Conservation (phyloP, 2,797 vertebrate genomes). For the Zalophus californianus region DNA sequence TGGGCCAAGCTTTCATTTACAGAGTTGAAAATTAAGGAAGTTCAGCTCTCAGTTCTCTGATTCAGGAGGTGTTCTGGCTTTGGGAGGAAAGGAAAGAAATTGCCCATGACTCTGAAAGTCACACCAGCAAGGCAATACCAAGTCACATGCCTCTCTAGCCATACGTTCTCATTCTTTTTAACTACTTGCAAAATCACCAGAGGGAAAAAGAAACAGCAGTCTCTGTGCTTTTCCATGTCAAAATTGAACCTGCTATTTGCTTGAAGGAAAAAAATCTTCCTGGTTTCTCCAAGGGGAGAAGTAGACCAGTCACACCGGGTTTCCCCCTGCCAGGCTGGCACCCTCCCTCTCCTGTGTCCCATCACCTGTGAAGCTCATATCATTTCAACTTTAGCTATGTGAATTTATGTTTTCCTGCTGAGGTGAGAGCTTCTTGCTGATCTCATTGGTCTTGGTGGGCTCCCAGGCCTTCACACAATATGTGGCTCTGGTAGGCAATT, state of each 20-base stretch:
- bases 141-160: too few relatives aligned
- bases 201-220: neutral
- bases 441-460: neutral
- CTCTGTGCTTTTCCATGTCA: neutral
- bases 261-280: neutral
- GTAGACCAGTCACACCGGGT: neutral
- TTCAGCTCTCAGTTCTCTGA: neutral
- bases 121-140: neutral
- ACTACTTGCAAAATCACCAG: neutral
- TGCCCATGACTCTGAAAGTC: neutral
- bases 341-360: neutral
- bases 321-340: too few relatives aligned
- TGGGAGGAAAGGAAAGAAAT: neutral
- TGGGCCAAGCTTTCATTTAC: neutral
- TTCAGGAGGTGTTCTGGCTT: neutral
- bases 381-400: neutral
- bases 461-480: rapidly evolving
- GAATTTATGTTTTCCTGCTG: neutral
- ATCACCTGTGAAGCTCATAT: too few relatives aligned
- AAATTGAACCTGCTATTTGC: neutral
- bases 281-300: neutral
- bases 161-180: neutral
- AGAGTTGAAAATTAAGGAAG: neutral
- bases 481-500: neutral
- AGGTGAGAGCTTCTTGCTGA: neutral